These are phyloP conservation scores for Theropithecus gelada DNA, from an alignment of 2,113 vertebrate genomes.

Conservation along the genomic window DNA sequence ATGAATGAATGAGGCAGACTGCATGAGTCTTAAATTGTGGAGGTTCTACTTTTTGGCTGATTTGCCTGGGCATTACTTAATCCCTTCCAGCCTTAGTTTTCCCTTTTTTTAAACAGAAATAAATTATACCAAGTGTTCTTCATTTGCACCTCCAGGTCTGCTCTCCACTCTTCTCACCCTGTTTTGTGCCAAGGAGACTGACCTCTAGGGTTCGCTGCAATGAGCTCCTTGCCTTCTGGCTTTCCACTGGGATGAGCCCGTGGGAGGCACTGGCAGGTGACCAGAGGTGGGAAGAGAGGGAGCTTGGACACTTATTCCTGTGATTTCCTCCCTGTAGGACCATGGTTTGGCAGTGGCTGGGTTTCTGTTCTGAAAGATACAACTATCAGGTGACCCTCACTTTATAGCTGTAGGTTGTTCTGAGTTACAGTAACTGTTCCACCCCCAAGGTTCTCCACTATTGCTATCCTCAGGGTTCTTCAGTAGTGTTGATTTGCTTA, in stretches of 20 bases:
- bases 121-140: background rate
- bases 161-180: background rate
- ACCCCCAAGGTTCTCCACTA: background rate
- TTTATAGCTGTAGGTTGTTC: background rate
- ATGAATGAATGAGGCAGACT: background rate
- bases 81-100: constrained; percentile 1
- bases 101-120: background rate
- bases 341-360: background rate
- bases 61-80: background rate
- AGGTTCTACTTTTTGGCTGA: background rate
- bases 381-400: background rate
- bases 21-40: background rate
- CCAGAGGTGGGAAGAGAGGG: background rate
- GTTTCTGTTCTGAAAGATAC: background rate
- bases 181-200: background rate
- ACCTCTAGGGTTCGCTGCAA: background rate
- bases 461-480: background rate
- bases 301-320: background rate
- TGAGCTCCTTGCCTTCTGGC: background rate
- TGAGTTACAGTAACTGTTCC: background rate
- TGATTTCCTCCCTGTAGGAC: background rate
- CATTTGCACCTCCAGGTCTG: background rate
- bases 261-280: background rate
- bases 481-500: background rate
- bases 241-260: background rate